Conservation (phyloP, 2,113 vertebrate species). For the Rhinichthys klamathensis region DNA sequence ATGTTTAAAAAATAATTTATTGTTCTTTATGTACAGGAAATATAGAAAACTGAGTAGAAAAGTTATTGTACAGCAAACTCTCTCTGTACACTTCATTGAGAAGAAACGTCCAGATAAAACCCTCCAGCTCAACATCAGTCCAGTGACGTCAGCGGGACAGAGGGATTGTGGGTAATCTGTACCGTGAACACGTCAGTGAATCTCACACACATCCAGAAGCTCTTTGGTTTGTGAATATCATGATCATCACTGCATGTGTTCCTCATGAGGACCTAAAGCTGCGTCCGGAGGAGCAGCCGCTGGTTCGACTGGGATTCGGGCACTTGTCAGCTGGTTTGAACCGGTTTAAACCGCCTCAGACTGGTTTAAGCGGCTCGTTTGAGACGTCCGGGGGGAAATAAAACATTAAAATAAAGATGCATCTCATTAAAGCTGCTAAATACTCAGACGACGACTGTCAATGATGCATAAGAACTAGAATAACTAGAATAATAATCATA, state of each 20-base stretch:
- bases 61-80: conserved; percentile 73
- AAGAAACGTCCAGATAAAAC: conserved; percentile 27
- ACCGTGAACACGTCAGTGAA: conserved; percentile 45
- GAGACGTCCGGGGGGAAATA: background rate
- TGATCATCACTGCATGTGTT: background rate
- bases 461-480: background rate
- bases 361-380: background rate
- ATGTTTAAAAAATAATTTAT: conserved; percentile 83
- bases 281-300: background rate
- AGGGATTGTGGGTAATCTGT: conserved; percentile 21
- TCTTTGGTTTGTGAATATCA: conserved; percentile 23
- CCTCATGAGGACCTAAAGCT: background rate
- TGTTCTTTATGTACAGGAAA: conserved; percentile 76
- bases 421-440: conserved; percentile 30
- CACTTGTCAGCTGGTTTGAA: conserved; percentile 3
- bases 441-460: background rate
- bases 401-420: conserved; percentile 25
- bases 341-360: background rate
- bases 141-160: conserved; percentile 8
- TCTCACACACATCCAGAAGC: background rate
- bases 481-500: conserved; percentile 6
- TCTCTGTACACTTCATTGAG: conserved; percentile 74
- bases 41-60: conserved; percentile 79
- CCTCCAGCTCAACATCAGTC: conserved; percentile 1
- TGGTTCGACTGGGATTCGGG: background rate